Base-by-base conservation (phyloP, 2,113 vertebrate species). In the Myodes glareolus region DNA sequence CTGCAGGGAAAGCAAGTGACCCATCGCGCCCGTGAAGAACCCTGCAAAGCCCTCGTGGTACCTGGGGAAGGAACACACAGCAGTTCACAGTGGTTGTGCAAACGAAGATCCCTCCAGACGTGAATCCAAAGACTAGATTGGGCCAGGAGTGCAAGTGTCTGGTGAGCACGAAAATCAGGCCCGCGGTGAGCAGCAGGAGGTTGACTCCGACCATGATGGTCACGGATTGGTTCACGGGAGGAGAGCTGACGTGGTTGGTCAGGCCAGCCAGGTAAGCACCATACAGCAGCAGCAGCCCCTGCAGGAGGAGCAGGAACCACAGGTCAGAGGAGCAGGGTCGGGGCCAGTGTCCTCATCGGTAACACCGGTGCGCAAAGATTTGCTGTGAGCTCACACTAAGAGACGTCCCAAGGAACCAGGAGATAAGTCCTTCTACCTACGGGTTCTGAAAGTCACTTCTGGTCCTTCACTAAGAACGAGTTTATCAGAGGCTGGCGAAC, bases 191-290 rank as follows among this genome's bases (percentile, higher is more conserved):
- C 63, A 99, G 99, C 95, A 99, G 98, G 17, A 99, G 98, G 90
- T 98, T 99, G 97, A 99, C 99, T 3, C 99, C 99, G 0, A 99
- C 98, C 27, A 99, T 99, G 98, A 99, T 99, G 82, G 99, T 99
- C 97, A 99, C 97, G 82, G 99, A 99, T 98, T 99, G 99, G 98
- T 99, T 99, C 97, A 99, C 99, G 0, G 99, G 99, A 4, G 99
- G 99, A 92, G 99, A 99, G 98, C 99, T 99, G 97, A 99, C 98
- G 0, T 99, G 99, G 96, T 99, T 99, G 0, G 99, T 99, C 98
- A 99, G 98, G 88, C 99, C 99, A 0, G 99, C 99, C 98, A 99
- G 98, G 97, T 99, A 99, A 5, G 99, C 99, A 67, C 99, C 99
- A 0, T 99, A 99, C 0, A 99, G 98, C 94, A 99, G 98, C n/a